Percentiles rank a stretch among this genome's conserved stretches.
These are phyloP conservation scores for Nilaparvata lugens DNA, from an alignment of 1,140 invertebrate genomes.

Conservation along the genomic window DNA sequence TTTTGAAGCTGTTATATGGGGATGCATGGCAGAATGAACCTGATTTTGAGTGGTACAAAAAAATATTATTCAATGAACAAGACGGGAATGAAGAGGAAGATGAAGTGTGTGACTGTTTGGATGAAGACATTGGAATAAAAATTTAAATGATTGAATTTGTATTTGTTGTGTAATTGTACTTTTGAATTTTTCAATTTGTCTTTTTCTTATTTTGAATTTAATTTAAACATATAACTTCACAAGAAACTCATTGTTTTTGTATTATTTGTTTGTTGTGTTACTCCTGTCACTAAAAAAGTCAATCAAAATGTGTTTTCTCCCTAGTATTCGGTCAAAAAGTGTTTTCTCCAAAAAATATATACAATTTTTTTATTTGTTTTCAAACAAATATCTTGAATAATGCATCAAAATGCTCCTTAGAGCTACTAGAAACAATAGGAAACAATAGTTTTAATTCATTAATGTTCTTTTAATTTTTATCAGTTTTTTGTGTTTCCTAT, in stretches of 20 bases:
- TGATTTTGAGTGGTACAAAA: not conserved
- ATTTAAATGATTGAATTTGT: not conserved
- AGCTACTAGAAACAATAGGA: not conserved
- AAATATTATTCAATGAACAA: not conserved
- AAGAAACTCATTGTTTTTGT: not conserved
- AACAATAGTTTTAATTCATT: not conserved
- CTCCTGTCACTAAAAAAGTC: not conserved
- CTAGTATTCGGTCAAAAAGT: not conserved
- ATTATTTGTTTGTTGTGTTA: slow-evolving; percentile 1
- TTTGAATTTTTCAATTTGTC: not conserved
- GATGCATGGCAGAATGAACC: not conserved
- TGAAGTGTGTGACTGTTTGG: not conserved
- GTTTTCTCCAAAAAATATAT: not conserved
- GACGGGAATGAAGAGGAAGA: not conserved
- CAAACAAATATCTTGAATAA: not conserved
- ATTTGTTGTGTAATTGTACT: not conserved
- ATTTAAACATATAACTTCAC: not conserved
- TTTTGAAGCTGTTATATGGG: not conserved
- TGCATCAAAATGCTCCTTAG: not conserved
- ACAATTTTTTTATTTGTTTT: not conserved
- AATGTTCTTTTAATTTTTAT: not conserved
- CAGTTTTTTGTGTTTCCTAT: not conserved
- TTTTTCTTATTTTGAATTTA: not conserved
- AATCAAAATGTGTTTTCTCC: slow-evolving; percentile 1
- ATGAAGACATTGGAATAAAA: not conserved